Base-by-base conservation (phyloP, 1,140 invertebrate genomes). In the Chrysoperla carnea region DNA sequence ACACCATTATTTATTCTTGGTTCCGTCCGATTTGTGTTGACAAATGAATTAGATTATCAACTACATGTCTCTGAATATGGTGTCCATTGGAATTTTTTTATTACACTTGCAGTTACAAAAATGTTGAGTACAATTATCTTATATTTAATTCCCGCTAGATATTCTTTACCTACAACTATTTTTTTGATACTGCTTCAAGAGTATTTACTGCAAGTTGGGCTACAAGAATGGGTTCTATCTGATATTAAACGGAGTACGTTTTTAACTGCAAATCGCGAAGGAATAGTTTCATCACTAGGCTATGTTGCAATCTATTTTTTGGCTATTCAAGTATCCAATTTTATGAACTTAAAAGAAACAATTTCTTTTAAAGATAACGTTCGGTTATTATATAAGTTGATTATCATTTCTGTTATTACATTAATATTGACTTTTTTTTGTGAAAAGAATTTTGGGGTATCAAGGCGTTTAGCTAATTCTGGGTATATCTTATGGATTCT, bases 51-150 rank as follows among this genome's bases (percentile, higher is more conserved):
- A 4, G 71, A 84, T 43, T 97, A 97, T 61, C 81, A 89, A 42
- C 77, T 84, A 54, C 83, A 91, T 60, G 70, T 86, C 0, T 73
- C 77, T 6, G 94, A 97, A 57, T 98, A 97, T 68, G 94, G 93
- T 4, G 68, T 83, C 6, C 91, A 96, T 63, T 94, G 92, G 87
- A 98, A 98, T 61, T 97, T 97, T 58, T 97, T 96, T 56, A 78
- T 94, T 44, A 95, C 89, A 1, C 59, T 97, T 31, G 86, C 84
- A 17, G 62, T 81, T 36, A 78, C 87, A 6, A 91, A 88, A 69
- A 55, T 91, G 1, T 53, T 84, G 14, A 73, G 73, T 15, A 72
- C 70, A 23, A 46, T 75, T 29, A 49, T 82, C 23, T 59, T 78
- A 11, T 62, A 57, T 35, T 56, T 68, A 14, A 50, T 73, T 37